Conservation (phyloP, 1,140 invertebrate genomes). For the Galendromus occidentalis region DNA sequence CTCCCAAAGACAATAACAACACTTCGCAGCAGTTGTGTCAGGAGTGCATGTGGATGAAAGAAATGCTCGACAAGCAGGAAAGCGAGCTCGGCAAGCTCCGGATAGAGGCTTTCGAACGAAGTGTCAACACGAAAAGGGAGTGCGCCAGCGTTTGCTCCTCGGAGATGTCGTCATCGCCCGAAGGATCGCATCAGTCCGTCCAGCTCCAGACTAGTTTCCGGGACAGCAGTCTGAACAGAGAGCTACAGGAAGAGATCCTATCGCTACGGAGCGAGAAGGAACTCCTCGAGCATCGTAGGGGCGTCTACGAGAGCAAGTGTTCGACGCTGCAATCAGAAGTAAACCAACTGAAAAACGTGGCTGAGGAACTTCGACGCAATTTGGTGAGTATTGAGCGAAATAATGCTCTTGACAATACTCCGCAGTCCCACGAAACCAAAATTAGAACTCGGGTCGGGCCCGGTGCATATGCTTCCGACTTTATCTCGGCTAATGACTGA, state of each 20-base stretch:
- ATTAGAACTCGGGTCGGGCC: no score
- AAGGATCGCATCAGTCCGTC: conserved; percentile 5
- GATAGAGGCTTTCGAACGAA: neutral
- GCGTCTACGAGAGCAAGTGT: neutral
- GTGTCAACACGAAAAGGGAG: neutral
- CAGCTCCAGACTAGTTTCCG: conserved; percentile 9
- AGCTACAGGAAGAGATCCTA: conserved; percentile 3
- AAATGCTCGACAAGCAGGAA: neutral
- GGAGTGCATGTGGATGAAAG: conserved; percentile 1
- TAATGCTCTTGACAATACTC: no score
- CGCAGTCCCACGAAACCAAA: no score
- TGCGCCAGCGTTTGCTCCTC: conserved; percentile 3
- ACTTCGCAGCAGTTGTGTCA: neutral
- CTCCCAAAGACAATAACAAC: neutral
- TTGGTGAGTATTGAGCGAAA: neutral
- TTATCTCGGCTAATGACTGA: no score
- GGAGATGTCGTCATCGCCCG: neutral
- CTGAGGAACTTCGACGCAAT: neutral
- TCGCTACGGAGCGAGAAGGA: neutral
- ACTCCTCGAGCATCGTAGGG: neutral
- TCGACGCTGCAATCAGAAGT: conserved; percentile 6
- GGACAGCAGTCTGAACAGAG: neutral
- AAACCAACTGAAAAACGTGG: neutral
- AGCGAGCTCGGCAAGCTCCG: neutral
- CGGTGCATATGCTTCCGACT: no score